These are phyloP conservation scores for Myopa tessellatipennis DNA, from an alignment of 2,888 invertebrate species.

Conservation along the genomic window DNA sequence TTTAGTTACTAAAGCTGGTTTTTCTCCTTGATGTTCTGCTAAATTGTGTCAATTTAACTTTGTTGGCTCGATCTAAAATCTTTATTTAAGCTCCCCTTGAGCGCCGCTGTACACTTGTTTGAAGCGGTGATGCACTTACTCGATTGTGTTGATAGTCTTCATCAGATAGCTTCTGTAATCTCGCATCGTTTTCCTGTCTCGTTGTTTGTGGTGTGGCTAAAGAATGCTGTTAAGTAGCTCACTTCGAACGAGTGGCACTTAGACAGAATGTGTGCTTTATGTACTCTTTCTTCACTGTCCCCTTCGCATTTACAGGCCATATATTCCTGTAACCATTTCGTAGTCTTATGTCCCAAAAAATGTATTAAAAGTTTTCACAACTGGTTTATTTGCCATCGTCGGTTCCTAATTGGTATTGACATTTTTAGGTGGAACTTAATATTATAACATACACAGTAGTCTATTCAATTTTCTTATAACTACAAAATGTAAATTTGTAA, in stretches of 20 bases:
- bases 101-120: slow-evolving; percentile 2
- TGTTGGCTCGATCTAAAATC: slow-evolving; percentile 9
- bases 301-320: too few relatives aligned
- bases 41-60: slow-evolving; percentile 28
- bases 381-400: too few relatives aligned
- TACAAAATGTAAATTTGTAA: too few relatives aligned
- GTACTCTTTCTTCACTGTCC: not conserved
- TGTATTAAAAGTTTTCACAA: too few relatives aligned
- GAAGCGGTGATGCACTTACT: slow-evolving; percentile 3
- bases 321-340: too few relatives aligned
- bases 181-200: not conserved
- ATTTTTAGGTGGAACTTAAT: too few relatives aligned
- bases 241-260: slow-evolving; percentile 14
- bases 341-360: too few relatives aligned
- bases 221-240: slow-evolving; percentile 19
- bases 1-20: not conserved
- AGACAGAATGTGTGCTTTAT: not conserved
- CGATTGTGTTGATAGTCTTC: not conserved
- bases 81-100: slow-evolving; percentile 1
- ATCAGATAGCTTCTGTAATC: not conserved
- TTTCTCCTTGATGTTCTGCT: slow-evolving; percentile 13
- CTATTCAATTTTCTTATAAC: too few relatives aligned
- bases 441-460: too few relatives aligned
- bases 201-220: slow-evolving; percentile 20
- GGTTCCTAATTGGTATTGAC: too few relatives aligned